These are phyloP conservation scores for Euglossa dilemma DNA, from an alignment of 1,140 invertebrate species.

Conservation along the genomic window DNA sequence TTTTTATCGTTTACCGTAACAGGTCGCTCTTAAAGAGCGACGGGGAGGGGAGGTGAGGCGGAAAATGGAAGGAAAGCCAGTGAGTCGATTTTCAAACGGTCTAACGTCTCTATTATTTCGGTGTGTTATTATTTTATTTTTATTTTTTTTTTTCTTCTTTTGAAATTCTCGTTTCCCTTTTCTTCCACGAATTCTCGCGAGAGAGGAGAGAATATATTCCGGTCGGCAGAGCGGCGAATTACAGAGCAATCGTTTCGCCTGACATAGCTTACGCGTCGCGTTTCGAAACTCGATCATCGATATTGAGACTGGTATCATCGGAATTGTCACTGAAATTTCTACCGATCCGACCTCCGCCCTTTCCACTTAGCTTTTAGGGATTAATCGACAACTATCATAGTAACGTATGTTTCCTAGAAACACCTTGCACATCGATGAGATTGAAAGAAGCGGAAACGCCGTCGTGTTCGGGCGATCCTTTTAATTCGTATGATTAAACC, in stretches of 20 bases:
- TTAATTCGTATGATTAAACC: slow-evolving; percentile 53
- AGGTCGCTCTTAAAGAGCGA: neutral
- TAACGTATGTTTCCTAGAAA: slow-evolving; percentile 66
- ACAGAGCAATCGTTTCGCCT: neutral
- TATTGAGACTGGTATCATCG: slow-evolving; percentile 12
- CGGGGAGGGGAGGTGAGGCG: neutral
- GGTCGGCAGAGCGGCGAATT: no score
- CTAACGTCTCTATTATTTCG: neutral
- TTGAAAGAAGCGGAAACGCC: slow-evolving; percentile 34
- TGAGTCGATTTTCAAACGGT: no score
- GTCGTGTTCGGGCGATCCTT: slow-evolving; percentile 36
- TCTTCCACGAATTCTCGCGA: no score
- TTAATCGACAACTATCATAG: slow-evolving; percentile 35
- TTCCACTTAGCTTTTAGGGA: slow-evolving; percentile 39
- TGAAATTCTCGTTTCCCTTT: no score
- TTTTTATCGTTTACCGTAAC: slow-evolving; percentile 28
- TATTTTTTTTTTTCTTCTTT: no score
- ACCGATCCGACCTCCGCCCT: slow-evolving; percentile 41
- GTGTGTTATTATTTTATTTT: no score
- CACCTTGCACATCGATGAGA: slow-evolving; percentile 62
- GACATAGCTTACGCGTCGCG: neutral
- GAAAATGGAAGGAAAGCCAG: neutral
- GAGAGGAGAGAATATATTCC: no score
- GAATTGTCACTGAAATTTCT: slow-evolving; percentile 44
- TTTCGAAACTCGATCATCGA: neutral